phyloP scores from a whole-genome alignment of 2,888 invertebrate species.

The Drosophila eohydei region DNA sequence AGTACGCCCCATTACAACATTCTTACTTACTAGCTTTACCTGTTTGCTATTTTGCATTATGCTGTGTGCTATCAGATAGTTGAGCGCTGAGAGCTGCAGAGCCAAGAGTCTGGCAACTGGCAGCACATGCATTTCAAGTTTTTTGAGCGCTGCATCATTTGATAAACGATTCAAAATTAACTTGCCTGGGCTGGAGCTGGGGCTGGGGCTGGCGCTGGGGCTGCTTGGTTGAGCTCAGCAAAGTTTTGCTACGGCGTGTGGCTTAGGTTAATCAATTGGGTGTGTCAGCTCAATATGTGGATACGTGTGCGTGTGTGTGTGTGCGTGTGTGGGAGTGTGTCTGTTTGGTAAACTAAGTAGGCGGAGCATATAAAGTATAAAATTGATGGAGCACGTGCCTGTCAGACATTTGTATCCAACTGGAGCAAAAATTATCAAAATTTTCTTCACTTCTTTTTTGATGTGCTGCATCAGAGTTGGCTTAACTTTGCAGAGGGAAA shows the following conservation, averaged over 20 bases:
- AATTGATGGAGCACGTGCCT: constrained; percentile 74
- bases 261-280: constrained; percentile 75
- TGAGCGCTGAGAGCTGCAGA: constrained; percentile 15
- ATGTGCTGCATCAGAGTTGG: constrained; percentile 18
- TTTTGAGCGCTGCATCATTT: constrained; percentile 54
- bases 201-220: constrained; percentile 1
- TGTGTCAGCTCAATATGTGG: constrained; percentile 70
- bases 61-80: constrained; percentile 38
- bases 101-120: constrained; percentile 37
- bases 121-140: constrained; percentile 63
- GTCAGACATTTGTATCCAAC: constrained; percentile 39
- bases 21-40: constrained; percentile 29
- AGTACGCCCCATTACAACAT: neutral
- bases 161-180: constrained; percentile 78
- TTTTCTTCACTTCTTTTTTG: constrained; percentile 17
- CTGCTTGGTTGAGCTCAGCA: constrained; percentile 22
- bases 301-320: constrained; percentile 1
- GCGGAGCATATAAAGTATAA: constrained; percentile 45
- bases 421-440: constrained; percentile 45
- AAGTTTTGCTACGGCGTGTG: constrained; percentile 64
- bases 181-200: constrained; percentile 45
- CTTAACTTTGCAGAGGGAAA: constrained; percentile 13
- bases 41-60: constrained; percentile 50
- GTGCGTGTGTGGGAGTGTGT: constrained; percentile 17
- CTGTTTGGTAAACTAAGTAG: constrained; percentile 26